Evolutionary conservation across 1,140 invertebrate genomes (phyloP).

Genomic region (Euwallacea fornicatus): DNA sequence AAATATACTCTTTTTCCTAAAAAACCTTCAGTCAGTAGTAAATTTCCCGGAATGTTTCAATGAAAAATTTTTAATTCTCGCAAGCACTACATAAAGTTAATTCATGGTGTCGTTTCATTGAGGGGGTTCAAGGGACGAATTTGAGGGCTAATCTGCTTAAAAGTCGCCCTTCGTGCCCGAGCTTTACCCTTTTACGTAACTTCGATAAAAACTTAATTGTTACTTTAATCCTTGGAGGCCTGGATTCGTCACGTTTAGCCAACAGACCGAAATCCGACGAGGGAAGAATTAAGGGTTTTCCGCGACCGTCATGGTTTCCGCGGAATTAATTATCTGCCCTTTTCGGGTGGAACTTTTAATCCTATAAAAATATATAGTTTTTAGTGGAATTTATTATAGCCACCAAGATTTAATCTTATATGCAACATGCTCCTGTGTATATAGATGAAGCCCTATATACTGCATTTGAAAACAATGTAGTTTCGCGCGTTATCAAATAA

Average conservation of each 20-base stretch:
- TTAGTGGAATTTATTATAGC: background rate
- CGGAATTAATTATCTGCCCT: constrained; percentile 15
- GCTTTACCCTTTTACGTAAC: constrained; percentile 37
- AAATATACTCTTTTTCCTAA: constrained; percentile 2
- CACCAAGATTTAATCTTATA: background rate
- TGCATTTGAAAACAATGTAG: background rate
- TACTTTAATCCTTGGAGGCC: constrained; percentile 28
- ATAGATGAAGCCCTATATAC: too few species aligned
- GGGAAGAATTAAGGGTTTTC: constrained; percentile 25
- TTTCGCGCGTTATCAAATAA: background rate
- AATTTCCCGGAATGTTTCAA: background rate
- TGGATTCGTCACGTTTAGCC: constrained; percentile 33
- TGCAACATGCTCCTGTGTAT: background rate
- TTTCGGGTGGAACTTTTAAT: background rate
- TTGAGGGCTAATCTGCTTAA: constrained; percentile 34
- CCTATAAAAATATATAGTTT: background rate
- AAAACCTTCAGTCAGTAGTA: constrained; percentile 6
- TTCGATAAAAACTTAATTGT: constrained; percentile 37
- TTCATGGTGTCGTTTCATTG: background rate
- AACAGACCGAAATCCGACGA: constrained; percentile 32
- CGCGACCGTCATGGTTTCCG: constrained; percentile 7
- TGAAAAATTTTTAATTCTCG: constrained; percentile 1
- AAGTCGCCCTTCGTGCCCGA: constrained; percentile 28
- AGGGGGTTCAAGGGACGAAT: constrained; percentile 2
- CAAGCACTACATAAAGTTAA: constrained; percentile 25